Evolutionary conservation across 1,140 invertebrate species (phyloP).

Genomic region (Neodiprion lecontei): DNA sequence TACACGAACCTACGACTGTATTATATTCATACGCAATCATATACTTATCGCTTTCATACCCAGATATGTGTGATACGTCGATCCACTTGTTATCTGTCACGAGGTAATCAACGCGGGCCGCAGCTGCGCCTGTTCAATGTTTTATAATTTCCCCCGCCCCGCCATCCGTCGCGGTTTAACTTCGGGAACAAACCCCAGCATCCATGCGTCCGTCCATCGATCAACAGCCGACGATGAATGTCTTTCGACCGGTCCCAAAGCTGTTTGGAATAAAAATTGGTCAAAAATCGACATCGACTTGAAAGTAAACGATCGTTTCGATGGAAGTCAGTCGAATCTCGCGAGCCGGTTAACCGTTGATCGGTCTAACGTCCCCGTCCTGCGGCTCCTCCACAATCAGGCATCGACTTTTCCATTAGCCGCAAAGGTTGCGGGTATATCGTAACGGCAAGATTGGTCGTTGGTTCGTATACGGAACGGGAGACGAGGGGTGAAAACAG

Average conservation of each 20-base stretch:
- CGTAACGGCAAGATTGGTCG: slow-evolving; percentile 54
- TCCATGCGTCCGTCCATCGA: too few species aligned
- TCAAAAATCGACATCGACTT: too few species aligned
- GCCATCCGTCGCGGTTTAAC: not conserved
- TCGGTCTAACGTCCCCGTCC: not conserved
- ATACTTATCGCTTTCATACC: too few species aligned
- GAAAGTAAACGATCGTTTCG: not conserved
- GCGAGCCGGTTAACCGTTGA: not conserved
- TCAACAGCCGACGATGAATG: too few species aligned
- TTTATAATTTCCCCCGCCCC: not conserved
- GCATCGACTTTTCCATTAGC: slow-evolving; percentile 60
- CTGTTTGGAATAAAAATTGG: too few species aligned
- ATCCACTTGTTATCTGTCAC: not conserved
- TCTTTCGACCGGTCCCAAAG: too few species aligned
- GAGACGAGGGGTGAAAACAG: slow-evolving; percentile 21
- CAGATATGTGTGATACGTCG: too few species aligned
- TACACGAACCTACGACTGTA: slow-evolving; percentile 36
- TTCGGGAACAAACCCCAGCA: not conserved
- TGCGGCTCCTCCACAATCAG: slow-evolving; percentile 42
- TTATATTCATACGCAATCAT: slow-evolving; percentile 8
- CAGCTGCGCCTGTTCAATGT: not conserved
- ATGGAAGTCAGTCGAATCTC: not conserved
- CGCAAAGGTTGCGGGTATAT: slow-evolving; percentile 51
- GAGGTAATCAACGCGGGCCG: not conserved
- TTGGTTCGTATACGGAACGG: slow-evolving; percentile 33